phyloP scores from a whole-genome alignment of 2,797 vertebrate species.

The Ctenopoma kingsleyae region DNA sequence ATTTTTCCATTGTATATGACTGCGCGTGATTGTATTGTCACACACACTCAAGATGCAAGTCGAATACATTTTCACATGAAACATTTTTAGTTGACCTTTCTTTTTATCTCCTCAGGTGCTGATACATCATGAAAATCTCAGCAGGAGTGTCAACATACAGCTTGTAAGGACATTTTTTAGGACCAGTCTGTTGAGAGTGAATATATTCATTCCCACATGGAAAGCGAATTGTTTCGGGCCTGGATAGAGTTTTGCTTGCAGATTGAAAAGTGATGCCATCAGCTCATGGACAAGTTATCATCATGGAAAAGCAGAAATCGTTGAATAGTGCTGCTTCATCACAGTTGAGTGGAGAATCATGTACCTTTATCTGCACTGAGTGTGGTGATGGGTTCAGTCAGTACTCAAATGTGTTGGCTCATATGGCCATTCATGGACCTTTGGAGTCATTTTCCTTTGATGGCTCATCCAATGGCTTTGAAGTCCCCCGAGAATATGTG shows the following conservation, averaged over 20 bases:
- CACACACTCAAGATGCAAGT: too few relatives aligned
- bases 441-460: conserved; percentile 83
- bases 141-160: conserved; percentile 18
- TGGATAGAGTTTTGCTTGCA: conserved; percentile 28
- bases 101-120: conserved; percentile 50
- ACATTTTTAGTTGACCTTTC: conserved; percentile 17
- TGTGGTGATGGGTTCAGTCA: conserved; percentile 88
- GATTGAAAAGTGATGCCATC: conserved; percentile 71
- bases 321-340: conserved; percentile 61
- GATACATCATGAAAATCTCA: conserved; percentile 41
- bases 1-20: too few relatives aligned
- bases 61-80: too few relatives aligned
- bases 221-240: conserved; percentile 23
- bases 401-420: conserved; percentile 81
- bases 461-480: conserved; percentile 82
- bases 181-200: conserved; percentile 16
- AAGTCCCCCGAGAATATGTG: conserved; percentile 85
- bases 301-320: conserved; percentile 80
- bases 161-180: conserved; percentile 21
- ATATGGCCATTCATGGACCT: conserved; percentile 85
- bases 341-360: conserved; percentile 68
- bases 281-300: conserved; percentile 62
- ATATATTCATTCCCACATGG: conserved; percentile 31
- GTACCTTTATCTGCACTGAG: conserved; percentile 88
- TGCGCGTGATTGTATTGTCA: too few relatives aligned